phyloP scores from a whole-genome alignment of 2,797 vertebrate genomes.

The Typhlichthys subterraneus region DNA sequence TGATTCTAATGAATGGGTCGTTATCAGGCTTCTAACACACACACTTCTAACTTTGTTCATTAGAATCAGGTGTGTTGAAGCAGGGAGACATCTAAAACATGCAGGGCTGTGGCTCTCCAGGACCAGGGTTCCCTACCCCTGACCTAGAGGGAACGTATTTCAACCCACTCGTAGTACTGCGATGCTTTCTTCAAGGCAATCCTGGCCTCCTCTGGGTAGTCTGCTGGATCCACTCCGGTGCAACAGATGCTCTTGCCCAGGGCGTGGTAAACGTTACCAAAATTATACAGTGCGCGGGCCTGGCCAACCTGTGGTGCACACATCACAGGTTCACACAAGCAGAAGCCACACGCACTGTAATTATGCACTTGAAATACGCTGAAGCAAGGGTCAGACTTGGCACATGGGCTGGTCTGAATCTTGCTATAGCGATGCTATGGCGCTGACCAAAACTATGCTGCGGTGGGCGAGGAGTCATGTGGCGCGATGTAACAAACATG shows the following conservation, averaged over 20 bases:
- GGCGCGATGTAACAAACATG: conserved; percentile 18
- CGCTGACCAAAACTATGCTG: conserved; percentile 22
- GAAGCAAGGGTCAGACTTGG: conserved; percentile 49
- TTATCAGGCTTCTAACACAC: too few species aligned
- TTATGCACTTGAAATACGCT: conserved; percentile 74
- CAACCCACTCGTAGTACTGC: conserved; percentile 93
- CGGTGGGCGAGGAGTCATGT: conserved; percentile 29
- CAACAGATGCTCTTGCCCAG: conserved; percentile 93
- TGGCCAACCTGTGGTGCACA: conserved; percentile 87
- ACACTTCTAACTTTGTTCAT: too few species aligned
- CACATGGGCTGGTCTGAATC: conserved; percentile 43
- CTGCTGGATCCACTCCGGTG: conserved; percentile 86
- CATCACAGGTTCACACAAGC: conserved; percentile 50
- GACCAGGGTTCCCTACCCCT: too few species aligned
- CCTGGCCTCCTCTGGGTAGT: conserved; percentile 91
- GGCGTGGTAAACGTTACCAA: conserved; percentile 95
- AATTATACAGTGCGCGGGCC: conserved; percentile 96
- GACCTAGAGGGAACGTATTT: background rate
- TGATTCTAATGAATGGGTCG: too few species aligned
- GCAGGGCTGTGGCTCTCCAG: too few species aligned
- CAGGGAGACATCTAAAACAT: too few species aligned
- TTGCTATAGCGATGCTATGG: conserved; percentile 17
- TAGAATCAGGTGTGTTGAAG: too few species aligned
- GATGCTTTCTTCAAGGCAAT: conserved; percentile 88
- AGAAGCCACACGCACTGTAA: conserved; percentile 59